Evolutionary conservation across 2,888 invertebrate species (phyloP), one percentile per base, ranked within the genome.

Genomic region (Thereva unica): DNA sequence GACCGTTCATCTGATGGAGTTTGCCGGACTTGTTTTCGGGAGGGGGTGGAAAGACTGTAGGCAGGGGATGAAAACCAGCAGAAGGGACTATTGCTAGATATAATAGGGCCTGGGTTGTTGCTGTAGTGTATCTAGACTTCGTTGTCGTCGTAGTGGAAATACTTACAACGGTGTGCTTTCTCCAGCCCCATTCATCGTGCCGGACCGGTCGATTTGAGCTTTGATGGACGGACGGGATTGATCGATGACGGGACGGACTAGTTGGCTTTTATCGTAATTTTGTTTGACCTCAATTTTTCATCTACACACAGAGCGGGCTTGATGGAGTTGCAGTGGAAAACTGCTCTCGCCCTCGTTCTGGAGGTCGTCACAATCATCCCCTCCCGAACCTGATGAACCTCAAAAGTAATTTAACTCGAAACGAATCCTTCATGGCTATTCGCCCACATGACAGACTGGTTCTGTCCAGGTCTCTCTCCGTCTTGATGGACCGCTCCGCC

Each of bases 221-320:
- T 50, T 61, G 61, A 41, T n/a, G 50, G 50, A 50, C 50, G 23
- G 50, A 50, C 50, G 50, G 38, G 59, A 59, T 61, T 61, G 61
- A 61, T 61, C 61, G 61, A 61, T 61, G 61, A 41, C 50, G 61
- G 49, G 53, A 38, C 41, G 5, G 50, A 61, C 23, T 41, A 50
- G 61, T 61, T 50, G 61, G 40, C 61, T 61, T 61, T 61, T 61
- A 61, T 61, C 61, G 61, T 50, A 61, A 61, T 61, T 50, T 50
- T 61, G 50, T 50, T 61, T 61, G 61, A 61, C 61, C 61, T 61
- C 61, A 61, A 61, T 61, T 61, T 61, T 61, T 61, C 61, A 61
- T 61, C 61, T 61, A 41, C 61, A n/a, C 10, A 23, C 23, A 23
- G 23, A 23, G n/a, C n/a, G 23, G 50, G 42, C 40, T 59, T 23